Evolutionary conservation across 2,888 invertebrate genomes (phyloP).

Genomic region (Therioaphis trifolii): DNA sequence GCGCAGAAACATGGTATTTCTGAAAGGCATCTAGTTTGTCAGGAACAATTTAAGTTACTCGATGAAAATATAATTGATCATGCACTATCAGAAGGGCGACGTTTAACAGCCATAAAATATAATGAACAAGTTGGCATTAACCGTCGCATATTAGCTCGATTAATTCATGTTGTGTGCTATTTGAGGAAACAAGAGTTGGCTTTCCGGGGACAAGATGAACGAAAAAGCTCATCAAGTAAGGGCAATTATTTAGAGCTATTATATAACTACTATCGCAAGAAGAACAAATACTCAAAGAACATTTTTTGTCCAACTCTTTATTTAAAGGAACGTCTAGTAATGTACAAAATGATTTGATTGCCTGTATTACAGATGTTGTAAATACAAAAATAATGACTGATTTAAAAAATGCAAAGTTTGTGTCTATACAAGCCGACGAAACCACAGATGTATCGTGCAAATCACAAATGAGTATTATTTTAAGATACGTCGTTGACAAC

Average conservation of each 20-base stretch:
- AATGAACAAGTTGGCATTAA: conserved; percentile 52
- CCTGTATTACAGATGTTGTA: conserved; percentile 1
- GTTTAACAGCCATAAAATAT: conserved; percentile 29
- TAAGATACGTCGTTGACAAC: conserved; percentile 48
- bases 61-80: conserved; percentile 47
- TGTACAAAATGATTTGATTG: conserved; percentile 63
- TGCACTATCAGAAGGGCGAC: conserved; percentile 4
- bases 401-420: conserved; percentile 30
- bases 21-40: neutral
- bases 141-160: conserved; percentile 44
- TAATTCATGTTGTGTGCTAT: conserved; percentile 57
- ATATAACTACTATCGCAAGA: conserved; percentile 37
- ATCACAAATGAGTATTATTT: conserved; percentile 61
- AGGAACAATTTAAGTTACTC: conserved; percentile 9
- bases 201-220: conserved; percentile 60
- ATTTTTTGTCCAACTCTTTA: conserved; percentile 23
- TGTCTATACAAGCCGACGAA: too few relatives aligned
- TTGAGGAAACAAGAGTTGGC: conserved; percentile 63
- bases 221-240: conserved; percentile 23
- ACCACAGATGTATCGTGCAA: conserved; percentile 56
- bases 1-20: conserved; percentile 18
- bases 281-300: conserved; percentile 36
- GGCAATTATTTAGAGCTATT: conserved; percentile 63
- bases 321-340: conserved; percentile 47
- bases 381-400: conserved; percentile 32